Evolutionary conservation across 2,797 vertebrate species (phyloP), one percentile per base, ranked within the genome.

Genomic region (Hoplostethus atlanticus): DNA sequence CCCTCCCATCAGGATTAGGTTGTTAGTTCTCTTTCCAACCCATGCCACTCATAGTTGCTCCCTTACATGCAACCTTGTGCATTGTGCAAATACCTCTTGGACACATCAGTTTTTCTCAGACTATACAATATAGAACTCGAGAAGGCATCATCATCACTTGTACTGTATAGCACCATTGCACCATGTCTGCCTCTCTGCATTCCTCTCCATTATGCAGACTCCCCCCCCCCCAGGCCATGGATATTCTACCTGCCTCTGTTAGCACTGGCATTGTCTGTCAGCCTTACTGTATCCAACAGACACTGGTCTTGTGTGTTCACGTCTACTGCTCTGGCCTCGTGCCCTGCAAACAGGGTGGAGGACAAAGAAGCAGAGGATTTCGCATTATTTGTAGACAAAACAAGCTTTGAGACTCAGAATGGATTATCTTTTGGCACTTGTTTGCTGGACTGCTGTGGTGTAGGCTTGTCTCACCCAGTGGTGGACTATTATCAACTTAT

Each of bases 361-460:
- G 68, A 89, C 87, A 87, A 73, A 85, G 76, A 85, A 38, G 71
- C 65, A 81, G 81, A 87, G 79, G 73, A 86, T 87, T 86, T 84
- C 78, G 84, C 80, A 83, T 85, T 87, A 79, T 88, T 87, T 79
- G 70, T 71, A 92, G 91, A 93, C 91, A 91, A 93, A 92, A 93
- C 89, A 88, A 85, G 76, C 85, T 88, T 91, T 91, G 76, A 91
- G 66, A 59, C 65, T 62, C 47, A 50, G 73, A 78, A 73, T 76
- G 68, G 78, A 65, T 87, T 84, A 74, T 90, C 68, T 50, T 83
- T 80, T 73, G n/a, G 38, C 71, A 76, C 77, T 67, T 64, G 64
- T 82, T 71, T 64, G 64, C 77, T 67, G 48, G 67, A 55, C 34
- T 38, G 52, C 63, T 78, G 70, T 58, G 53, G 42, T 77, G 70